These are phyloP conservation scores for Mallotus villosus DNA, from an alignment of 2,797 vertebrate species.

Conservation along the genomic window DNA sequence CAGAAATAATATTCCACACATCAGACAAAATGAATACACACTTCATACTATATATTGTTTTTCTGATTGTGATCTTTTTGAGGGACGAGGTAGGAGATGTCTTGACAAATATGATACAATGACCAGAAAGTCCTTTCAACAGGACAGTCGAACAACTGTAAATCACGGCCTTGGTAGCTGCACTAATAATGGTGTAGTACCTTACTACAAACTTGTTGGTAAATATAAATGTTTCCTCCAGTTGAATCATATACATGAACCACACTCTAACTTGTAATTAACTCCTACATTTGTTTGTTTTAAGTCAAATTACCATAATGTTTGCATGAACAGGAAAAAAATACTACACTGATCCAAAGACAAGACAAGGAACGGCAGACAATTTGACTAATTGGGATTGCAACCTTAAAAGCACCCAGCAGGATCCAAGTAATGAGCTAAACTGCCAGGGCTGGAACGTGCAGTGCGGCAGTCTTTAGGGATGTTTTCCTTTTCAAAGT, in stretches of 20 bases:
- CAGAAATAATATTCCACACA: too few species aligned
- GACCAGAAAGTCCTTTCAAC: too few species aligned
- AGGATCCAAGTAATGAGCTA: constrained; percentile 51
- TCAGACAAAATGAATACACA: too few species aligned
- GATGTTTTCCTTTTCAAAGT: neutral
- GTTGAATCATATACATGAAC: neutral
- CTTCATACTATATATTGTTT: too few species aligned
- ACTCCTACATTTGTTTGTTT: neutral
- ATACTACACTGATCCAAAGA: constrained; percentile 4
- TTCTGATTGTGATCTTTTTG: too few species aligned
- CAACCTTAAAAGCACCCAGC: constrained; percentile 50
- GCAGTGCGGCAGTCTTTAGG: constrained; percentile 20
- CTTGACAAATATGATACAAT: too few species aligned
- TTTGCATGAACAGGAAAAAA: constrained; percentile 29
- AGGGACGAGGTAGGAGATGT: too few species aligned
- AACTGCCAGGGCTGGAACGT: constrained; percentile 31
- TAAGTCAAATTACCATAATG: constrained; percentile 20
- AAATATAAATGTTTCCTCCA: neutral
- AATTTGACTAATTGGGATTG: constrained; percentile 54
- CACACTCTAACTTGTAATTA: neutral
- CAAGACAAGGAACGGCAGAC: constrained; percentile 26
- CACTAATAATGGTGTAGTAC: too few species aligned
- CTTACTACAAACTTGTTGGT: neutral
- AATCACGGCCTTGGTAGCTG: too few species aligned
- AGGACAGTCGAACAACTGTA: neutral